Evolutionary conservation across 2,888 invertebrate genomes (phyloP), one percentile per base, ranked within the genome.

Genomic region (Anorthoa munda): DNA sequence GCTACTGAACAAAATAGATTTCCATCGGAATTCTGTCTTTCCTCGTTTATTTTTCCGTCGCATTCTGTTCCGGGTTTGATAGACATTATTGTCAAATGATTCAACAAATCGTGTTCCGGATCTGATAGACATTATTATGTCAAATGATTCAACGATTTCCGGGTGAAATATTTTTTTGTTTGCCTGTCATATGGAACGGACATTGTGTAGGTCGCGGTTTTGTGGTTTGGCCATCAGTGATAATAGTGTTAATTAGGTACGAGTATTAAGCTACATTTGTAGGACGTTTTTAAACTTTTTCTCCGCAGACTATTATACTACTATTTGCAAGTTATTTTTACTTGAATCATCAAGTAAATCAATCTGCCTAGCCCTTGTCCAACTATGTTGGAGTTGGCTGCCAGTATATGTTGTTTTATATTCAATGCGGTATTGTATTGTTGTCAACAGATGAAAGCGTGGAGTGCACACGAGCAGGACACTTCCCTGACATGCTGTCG

Each of bases 401-500:
- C 31, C 31, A 31, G 31, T 31, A 1, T 31, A 31, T n/a, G 4
- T 45, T 46, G 21, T 46, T 4, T 31, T 5, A 1, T 55, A 55
- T 50, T 73, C 0, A 55, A 50, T 23, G 1, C 9, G 0, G 15
- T 51, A 12, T 59, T 53, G 45, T 78, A 17, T 61, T 78, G 9
- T 80, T 79, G 78, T 87, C 51, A 70, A 17, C 93, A 96, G 96
- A 96, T 96, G 96, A 96, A 96, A 92, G 94, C 96, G 91, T 96
- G 96, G 96, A 94, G 93, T 61, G 94, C 95, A 48, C 96, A 95
- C 90, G 96, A 96, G 73, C 95, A 95, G 77, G 95, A 96, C 89
- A 92, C 95, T 45, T 91, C 94, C 50, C 84, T 97, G 95, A 89
- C 94, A 63, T 95, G 96, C 89, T 97, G 98, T 91, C 97, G 97